Percentiles rank a stretch among this genome's conserved stretches.
These are phyloP conservation scores for Castor canadensis DNA, from an alignment of 2,113 vertebrate genomes.

Conservation along the genomic window DNA sequence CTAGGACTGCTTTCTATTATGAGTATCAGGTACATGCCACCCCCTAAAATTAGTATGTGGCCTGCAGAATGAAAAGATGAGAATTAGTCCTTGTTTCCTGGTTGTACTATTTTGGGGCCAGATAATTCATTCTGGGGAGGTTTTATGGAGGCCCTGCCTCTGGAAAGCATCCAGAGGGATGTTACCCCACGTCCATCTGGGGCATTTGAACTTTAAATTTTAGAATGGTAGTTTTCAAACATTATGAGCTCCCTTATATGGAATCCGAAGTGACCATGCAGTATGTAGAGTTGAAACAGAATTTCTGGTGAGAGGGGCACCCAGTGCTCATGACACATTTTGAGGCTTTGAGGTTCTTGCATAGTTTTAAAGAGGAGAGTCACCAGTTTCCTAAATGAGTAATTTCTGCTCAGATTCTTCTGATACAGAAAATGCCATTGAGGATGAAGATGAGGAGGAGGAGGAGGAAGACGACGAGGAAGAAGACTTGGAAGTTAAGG, in stretches of 20 bases:
- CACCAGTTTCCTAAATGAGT: neutral
- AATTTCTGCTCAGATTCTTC: slow-evolving; percentile 69
- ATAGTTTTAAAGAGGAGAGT: neutral
- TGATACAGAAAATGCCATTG: slow-evolving; percentile 65
- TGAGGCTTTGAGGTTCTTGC: neutral
- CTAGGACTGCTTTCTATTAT: too few species aligned
- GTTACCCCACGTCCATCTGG: neutral
- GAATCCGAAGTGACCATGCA: neutral
- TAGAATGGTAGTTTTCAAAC: neutral
- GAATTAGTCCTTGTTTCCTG: neutral
- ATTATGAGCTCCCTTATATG: neutral
- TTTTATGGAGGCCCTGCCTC: neutral
- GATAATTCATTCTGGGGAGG: neutral
- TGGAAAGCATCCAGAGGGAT: neutral
- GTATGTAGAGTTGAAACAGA: neutral
- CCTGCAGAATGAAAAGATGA: neutral
- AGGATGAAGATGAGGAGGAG: slow-evolving; percentile 60
- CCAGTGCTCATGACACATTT: fast-evolving
- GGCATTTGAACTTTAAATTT: neutral
- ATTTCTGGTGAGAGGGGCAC: neutral
- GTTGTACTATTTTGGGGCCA: neutral
- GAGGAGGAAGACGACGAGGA: slow-evolving; percentile 83
- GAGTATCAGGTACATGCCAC: too few species aligned
- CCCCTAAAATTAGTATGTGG: too few species aligned
- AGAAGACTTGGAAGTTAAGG: slow-evolving; percentile 89